Conservation (phyloP, 1,140 invertebrate genomes). For the Apolygus lucorum region DNA sequence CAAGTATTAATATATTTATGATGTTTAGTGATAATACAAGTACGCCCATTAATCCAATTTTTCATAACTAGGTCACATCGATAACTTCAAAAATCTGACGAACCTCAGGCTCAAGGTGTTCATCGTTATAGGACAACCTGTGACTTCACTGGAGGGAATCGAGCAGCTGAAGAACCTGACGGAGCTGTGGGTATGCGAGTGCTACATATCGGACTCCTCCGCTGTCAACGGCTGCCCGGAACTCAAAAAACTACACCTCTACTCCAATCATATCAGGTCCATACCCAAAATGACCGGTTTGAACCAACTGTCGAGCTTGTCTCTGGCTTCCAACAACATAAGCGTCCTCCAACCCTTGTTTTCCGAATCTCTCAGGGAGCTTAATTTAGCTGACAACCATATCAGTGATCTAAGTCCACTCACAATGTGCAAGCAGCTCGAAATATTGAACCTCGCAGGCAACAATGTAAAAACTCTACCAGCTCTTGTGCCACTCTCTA, state of each 20-base stretch:
- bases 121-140: slow-evolving; percentile 7
- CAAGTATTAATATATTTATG: no score
- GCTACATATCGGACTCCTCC: background rate
- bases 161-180: slow-evolving; percentile 8
- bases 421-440: background rate
- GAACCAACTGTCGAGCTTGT: slow-evolving; percentile 4
- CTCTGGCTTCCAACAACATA: background rate
- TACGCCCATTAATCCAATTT: no score
- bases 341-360: background rate
- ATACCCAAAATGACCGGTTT: slow-evolving; percentile 1
- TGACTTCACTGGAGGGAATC: slow-evolving; percentile 3
- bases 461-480: background rate
- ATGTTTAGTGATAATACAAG: no score
- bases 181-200: slow-evolving; percentile 21
- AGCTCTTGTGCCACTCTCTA: background rate
- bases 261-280: background rate
- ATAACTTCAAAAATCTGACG: background rate
- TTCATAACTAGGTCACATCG: background rate
- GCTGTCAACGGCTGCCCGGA: background rate
- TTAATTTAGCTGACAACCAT: slow-evolving; percentile 15
- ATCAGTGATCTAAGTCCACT: background rate
- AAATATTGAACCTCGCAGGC: slow-evolving; percentile 9
- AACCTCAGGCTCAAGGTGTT: background rate
- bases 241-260: slow-evolving; percentile 10
- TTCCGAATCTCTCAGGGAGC: background rate